phyloP scores from a whole-genome alignment of 2,113 vertebrate genomes.

The Ictidomys tridecemlineatus region DNA sequence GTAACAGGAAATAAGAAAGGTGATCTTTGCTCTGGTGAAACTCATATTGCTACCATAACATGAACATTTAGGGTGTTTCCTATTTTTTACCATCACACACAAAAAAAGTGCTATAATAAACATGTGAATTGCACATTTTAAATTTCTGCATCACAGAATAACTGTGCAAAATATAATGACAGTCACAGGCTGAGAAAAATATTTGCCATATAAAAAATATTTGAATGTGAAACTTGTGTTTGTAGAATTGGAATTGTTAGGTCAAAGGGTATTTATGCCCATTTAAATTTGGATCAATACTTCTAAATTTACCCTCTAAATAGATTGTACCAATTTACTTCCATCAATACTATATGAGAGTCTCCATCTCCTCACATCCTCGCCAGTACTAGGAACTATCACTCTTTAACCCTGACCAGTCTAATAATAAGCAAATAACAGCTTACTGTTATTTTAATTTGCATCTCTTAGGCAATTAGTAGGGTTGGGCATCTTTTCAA shows the following conservation, averaged over 20 bases:
- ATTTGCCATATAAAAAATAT: no score
- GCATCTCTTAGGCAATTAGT: slow-evolving; percentile 65
- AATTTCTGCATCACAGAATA: slow-evolving; percentile 15
- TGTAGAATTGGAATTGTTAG: slow-evolving; percentile 8
- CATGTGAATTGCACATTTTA: neutral
- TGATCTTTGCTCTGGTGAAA: neutral
- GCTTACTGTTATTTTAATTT: slow-evolving; percentile 65
- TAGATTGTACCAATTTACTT: slow-evolving; percentile 49
- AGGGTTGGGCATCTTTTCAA: slow-evolving; percentile 56
- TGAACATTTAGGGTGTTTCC: slow-evolving; percentile 8
- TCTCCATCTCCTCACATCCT: neutral
- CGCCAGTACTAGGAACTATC: neutral
- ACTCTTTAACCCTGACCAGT: neutral
- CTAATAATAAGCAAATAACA: slow-evolving; percentile 50
- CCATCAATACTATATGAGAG: slow-evolving; percentile 51
- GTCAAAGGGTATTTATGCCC: slow-evolving; percentile 38
- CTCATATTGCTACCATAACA: neutral
- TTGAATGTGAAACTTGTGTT: neutral
- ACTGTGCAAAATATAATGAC: neutral
- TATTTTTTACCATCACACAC: slow-evolving; percentile 6
- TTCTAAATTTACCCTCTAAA: slow-evolving; percentile 64
- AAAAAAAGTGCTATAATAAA: neutral
- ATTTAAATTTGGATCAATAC: slow-evolving; percentile 60
- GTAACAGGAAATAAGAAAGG: neutral
- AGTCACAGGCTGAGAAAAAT: neutral